Evolutionary conservation across 1,140 invertebrate genomes (phyloP), one percentile per base, ranked within the genome.

Genomic region (Lineus longissimus): DNA sequence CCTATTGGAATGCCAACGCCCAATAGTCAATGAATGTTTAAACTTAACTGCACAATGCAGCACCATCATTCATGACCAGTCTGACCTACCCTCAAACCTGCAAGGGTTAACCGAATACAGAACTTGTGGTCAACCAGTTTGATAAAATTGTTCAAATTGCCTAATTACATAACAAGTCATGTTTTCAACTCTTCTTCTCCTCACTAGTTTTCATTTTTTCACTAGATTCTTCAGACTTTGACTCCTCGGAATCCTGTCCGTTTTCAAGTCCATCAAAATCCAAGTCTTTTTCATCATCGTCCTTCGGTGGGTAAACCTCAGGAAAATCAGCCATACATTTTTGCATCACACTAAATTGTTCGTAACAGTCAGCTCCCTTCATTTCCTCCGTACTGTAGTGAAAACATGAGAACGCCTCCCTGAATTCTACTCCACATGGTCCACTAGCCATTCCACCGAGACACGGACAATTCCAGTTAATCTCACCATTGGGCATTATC

Each of bases 401-500:
- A 79, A 97, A 97, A 82, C 95, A 98, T 22, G 91, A 90, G 78
- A 98, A 96, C 0, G 95, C 94, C 66, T 95, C 90, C 58, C 94
- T 82, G 80, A 97, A 97, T 78, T 94, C 89, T 15, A 90, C 83
- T 0, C 93, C 95, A 80, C 95, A 98, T 0, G 95, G 95, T 1
- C 95, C 95, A 2, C 91, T 93, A 4, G 94, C 91, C 91, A 96
- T 95, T 17, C 93, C 93, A 29, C 95, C 95, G 22, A 97, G 84
- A 82, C 95, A 98, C 0, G 95, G 95, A 75, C 95, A 98, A 76
- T 90, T 90, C 94, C 94, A 98, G 82, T 98, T 98, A 62, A 98
- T 96, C 55, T 91, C 88, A 6, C 95, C 95, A 83, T 92, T 91
- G 1, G 89, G 84, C 31, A 92, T 82, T 62, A 97, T 88, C 0